Evolutionary conservation across 2,797 vertebrate species (phyloP), one percentile per base, ranked within the genome.

Genomic region (Pogoniulus pusillus): DNA sequence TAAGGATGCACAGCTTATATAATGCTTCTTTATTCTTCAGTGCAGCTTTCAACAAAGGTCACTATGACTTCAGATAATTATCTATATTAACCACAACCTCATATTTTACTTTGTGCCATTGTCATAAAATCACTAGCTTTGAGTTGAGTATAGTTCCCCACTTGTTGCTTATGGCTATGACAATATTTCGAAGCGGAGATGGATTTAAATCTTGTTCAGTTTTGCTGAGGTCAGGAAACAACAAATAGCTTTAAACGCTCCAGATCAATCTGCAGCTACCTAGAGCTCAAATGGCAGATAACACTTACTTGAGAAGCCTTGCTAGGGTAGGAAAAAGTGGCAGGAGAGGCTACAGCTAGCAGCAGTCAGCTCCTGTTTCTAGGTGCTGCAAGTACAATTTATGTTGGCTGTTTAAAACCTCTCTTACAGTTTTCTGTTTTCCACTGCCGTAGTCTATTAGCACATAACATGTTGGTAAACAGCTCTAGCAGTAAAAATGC

Each of bases 161-260:
- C 63, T 90, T 91, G 78, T 87, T 93, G 79, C 86, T 83, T 34
- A 85, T 13, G 51, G 86, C n/a, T n/a, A 34, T 53, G 63, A 45
- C 39, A 77, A 30, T 85, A 78, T 70, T 89, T 87, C 78, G 29
- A 85, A 91, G 34, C 16, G 29, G 72, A 85, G 39, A 47, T 19
- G 62, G 27, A 55, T 85, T 93, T 77, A 90, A 90, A 63, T 80
- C 58, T 82, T 68, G 2, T 69, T 51, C 41, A 35, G 41, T 80
- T 92, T 93, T 80, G 45, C 29, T 0, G 7, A 45, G 55, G 45
- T 77, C 41, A 43, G 43, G 41, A 54, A 65, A 55, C 58, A 92
- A 82, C 37, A 73, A 86, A 82, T 29, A 85, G 26, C 37, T 85
- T 71, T 71, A 47, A 94, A 93, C 71, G 47, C 22, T 71, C 34